phyloP scores from a whole-genome alignment of 2,888 invertebrate genomes.

The Thereva nobilitata region DNA sequence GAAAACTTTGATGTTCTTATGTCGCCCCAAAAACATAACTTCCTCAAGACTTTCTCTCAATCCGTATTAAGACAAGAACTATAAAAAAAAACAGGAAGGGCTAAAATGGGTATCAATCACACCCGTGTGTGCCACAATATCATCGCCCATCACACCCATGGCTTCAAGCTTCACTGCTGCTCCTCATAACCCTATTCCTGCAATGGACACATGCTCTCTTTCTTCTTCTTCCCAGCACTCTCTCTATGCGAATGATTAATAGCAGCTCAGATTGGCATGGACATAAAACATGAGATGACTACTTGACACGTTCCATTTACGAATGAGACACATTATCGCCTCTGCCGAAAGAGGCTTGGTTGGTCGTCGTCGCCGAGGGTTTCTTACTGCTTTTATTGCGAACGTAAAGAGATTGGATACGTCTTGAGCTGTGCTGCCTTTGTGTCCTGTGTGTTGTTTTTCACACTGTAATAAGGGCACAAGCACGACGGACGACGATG shows the following conservation, averaged over 20 bases:
- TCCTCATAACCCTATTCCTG: background rate
- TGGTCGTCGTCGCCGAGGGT: background rate
- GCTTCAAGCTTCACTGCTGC: background rate
- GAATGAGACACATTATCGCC: constrained; percentile 1
- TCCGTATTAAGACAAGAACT: too few relatives aligned
- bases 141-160: too few relatives aligned
- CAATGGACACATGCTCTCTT: constrained; percentile 20
- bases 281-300: constrained; percentile 36
- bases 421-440: too few relatives aligned
- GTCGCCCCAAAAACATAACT: too few relatives aligned
- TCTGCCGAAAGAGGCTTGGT: background rate
- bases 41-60: too few relatives aligned
- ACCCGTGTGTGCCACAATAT: too few relatives aligned
- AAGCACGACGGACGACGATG: too few relatives aligned
- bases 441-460: too few relatives aligned
- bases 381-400: background rate
- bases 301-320: constrained; percentile 41
- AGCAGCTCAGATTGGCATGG: constrained; percentile 36
- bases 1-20: too few relatives aligned
- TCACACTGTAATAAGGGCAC: too few relatives aligned
- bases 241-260: constrained; percentile 37
- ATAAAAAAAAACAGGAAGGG: too few relatives aligned
- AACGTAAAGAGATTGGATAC: background rate
- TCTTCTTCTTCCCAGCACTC: background rate
- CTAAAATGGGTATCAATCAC: too few relatives aligned